These are phyloP conservation scores for Mirounga angustirostris DNA, from an alignment of 2,113 vertebrate species.

Conservation along the genomic window DNA sequence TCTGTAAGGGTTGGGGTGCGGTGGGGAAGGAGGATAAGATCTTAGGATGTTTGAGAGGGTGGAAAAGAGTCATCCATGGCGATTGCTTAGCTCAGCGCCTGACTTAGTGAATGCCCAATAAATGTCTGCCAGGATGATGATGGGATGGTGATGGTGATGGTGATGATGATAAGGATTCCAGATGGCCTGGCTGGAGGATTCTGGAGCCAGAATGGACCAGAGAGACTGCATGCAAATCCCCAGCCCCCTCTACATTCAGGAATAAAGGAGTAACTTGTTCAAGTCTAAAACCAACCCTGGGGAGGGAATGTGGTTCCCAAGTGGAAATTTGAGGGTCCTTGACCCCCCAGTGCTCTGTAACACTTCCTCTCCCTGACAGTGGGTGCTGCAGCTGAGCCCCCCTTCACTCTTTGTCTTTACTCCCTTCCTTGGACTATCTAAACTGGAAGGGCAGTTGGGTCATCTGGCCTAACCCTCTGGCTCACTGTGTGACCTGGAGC, in stretches of 20 bases:
- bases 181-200: not conserved
- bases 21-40: not conserved
- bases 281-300: not conserved
- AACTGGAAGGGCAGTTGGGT: not conserved
- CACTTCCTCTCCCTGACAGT: not conserved
- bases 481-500: not conserved
- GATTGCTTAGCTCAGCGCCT: not conserved
- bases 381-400: not conserved
- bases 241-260: not conserved
- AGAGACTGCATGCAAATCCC: not conserved
- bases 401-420: not conserved
- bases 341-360: not conserved
- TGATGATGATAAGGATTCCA: not conserved
- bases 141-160: not conserved
- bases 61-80: not conserved
- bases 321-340: too few species aligned
- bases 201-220: not conserved
- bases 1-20: not conserved
- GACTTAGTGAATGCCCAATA: not conserved
- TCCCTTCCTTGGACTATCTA: not conserved
- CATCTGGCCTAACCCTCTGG: not conserved
- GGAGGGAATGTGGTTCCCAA: not conserved
- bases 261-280: not conserved
- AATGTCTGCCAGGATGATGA: not conserved
- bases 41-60: not conserved